Evolutionary conservation across 2,113 vertebrate species (phyloP).

Genomic region (Danio rerio): DNA sequence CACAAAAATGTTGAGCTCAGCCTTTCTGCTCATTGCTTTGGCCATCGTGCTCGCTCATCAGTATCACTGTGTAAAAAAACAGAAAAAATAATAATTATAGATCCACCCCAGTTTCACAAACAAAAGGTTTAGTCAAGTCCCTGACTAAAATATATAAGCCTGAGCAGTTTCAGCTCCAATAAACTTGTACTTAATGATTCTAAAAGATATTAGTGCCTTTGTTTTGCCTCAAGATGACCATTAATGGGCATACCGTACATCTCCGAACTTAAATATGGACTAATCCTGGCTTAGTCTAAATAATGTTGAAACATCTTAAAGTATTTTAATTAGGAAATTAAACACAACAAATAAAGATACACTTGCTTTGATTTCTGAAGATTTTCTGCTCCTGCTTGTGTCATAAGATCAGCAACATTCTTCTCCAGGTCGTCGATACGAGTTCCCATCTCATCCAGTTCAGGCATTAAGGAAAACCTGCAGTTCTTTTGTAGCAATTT

Average conservation of each 20-base stretch:
- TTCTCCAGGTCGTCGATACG: constrained; percentile 82
- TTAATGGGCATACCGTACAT: too few species aligned
- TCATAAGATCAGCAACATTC: constrained; percentile 82
- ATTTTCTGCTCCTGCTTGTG: constrained; percentile 81
- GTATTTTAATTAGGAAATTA: background rate
- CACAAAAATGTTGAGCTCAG: background rate
- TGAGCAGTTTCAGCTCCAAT: too few species aligned
- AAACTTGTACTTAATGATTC: too few species aligned
- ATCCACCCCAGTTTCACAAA: too few species aligned
- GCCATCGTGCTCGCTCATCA: constrained; percentile 10
- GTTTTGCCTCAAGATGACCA: too few species aligned
- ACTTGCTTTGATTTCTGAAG: constrained; percentile 20
- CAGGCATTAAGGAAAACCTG: constrained; percentile 60
- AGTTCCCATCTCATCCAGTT: constrained; percentile 88
- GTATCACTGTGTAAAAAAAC: background rate
- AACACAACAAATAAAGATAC: background rate
- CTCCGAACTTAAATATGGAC: too few species aligned
- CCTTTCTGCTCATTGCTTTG: background rate
- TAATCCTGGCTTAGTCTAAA: too few species aligned
- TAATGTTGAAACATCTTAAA: too few species aligned
- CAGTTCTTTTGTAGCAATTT: background rate
- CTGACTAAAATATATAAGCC: too few species aligned
- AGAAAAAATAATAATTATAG: background rate
- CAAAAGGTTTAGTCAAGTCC: too few species aligned
- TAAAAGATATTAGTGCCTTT: too few species aligned